Evolutionary conservation across 2,888 invertebrate genomes (phyloP).

Genomic region (Synanthedon formicaeformis): DNA sequence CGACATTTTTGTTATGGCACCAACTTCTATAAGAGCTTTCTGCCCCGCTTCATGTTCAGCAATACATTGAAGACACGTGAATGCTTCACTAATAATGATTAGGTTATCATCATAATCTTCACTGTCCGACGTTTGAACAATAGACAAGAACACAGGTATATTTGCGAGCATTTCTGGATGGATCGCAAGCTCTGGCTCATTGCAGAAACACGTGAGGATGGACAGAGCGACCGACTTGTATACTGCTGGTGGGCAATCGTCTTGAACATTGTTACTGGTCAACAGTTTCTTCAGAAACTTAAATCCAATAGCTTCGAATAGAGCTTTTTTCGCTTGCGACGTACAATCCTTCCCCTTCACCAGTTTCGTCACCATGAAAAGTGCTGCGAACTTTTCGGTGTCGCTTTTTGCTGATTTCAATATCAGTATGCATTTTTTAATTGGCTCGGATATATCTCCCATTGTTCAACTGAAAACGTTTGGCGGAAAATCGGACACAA

Average conservation of each 20-base stretch:
- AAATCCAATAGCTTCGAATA: slow-evolving; percentile 92
- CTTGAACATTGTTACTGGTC: slow-evolving; percentile 80
- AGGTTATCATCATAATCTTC: slow-evolving; percentile 88
- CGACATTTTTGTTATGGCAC: slow-evolving; percentile 84
- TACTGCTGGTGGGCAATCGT: slow-evolving; percentile 89
- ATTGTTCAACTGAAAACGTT: slow-evolving; percentile 46
- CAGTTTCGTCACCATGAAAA: slow-evolving; percentile 92
- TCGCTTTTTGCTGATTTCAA: slow-evolving; percentile 84
- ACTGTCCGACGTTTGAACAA: slow-evolving; percentile 86
- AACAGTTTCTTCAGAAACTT: slow-evolving; percentile 86
- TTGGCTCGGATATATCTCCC: slow-evolving; percentile 80
- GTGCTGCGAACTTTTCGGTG: slow-evolving; percentile 91
- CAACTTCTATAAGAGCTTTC: slow-evolving; percentile 80
- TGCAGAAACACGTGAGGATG: slow-evolving; percentile 87
- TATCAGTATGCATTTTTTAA: slow-evolving; percentile 86
- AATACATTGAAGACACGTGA: slow-evolving; percentile 84
- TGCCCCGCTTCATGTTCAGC: slow-evolving; percentile 84
- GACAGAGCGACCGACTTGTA: slow-evolving; percentile 93
- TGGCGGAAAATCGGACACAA: slow-evolving; percentile 36
- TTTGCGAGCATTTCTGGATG: slow-evolving; percentile 87
- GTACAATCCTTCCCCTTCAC: slow-evolving; percentile 87
- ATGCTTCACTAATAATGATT: slow-evolving; percentile 88
- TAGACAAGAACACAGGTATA: slow-evolving; percentile 85
- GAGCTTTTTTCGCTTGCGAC: slow-evolving; percentile 78
- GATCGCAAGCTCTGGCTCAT: slow-evolving; percentile 81